phyloP scores from a whole-genome alignment of 2,797 vertebrate genomes.

The Atherinosoma microstoma region DNA sequence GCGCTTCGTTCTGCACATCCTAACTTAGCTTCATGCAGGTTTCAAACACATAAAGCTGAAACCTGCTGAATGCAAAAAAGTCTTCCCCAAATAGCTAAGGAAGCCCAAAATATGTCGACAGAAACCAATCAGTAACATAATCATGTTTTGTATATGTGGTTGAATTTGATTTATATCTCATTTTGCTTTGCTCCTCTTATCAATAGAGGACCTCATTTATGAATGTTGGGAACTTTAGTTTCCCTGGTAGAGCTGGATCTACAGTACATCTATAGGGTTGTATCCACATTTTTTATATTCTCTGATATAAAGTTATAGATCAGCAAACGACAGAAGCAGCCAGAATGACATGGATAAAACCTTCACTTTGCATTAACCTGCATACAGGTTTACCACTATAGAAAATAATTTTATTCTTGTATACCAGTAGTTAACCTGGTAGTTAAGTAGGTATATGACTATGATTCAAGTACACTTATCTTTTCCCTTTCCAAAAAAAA shows the following conservation, averaged over 20 bases:
- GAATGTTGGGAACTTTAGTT: neutral
- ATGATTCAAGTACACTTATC: neutral
- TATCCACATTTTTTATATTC: neutral
- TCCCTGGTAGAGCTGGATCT: neutral
- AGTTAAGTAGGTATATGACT: neutral
- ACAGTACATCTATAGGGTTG: neutral
- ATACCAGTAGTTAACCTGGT: neutral
- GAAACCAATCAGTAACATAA: neutral
- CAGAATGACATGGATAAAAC: constrained; percentile 19
- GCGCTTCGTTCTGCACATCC: neutral
- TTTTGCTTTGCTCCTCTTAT: neutral
- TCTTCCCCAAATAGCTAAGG: neutral
- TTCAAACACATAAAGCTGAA: neutral
- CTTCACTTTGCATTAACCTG: constrained; percentile 1
- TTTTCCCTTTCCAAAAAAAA: neutral
- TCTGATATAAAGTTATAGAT: neutral
- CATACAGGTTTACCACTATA: neutral
- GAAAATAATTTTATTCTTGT: neutral
- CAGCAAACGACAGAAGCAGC: constrained; percentile 1
- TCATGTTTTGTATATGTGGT: neutral
- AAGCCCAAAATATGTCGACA: neutral
- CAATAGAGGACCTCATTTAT: neutral
- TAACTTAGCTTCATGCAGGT: neutral
- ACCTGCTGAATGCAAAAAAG: neutral
- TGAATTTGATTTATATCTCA: neutral